Base-by-base conservation (phyloP, 2,113 vertebrate genomes). In the Orthonyx spaldingii region DNA sequence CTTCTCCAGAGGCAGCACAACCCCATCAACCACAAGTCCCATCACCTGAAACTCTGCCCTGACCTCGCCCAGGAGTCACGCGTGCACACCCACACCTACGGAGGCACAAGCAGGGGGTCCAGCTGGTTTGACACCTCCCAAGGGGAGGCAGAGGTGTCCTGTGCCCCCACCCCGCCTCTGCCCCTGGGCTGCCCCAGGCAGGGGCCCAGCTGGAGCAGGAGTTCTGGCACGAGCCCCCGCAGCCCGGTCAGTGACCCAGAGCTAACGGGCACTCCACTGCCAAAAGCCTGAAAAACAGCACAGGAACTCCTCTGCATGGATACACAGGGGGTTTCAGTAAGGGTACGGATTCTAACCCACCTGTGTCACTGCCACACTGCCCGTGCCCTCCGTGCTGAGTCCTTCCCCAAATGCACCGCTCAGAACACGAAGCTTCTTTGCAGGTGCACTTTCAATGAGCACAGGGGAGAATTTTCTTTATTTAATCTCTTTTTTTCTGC, bases 71-170 rank as follows among this genome's bases (percentile, higher is more conserved):
- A 53, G 17, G 81, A 37, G 77, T 22, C 19, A 12, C 35, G 14
- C 0, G 0, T 44, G 47, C 22, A 47, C 53, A n/a, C 4, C 20
- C 42, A 47, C 53, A 35, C 17, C 14, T 28, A 11, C 0, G 1
- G 32, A 19, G 42, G 26, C 35, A 80, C 37, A 41, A 33, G 27
- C 35, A 52, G n/a, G 32, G 46, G n/a, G 5, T 23, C 26, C 37
- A 14, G 75, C n/a, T 27, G 52, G 18, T 55, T 8, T 5, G 0
- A 32, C 9, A n/a, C 33, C 41, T 50, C 30, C 13, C 16, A 8
- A 8, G 12, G 27, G 28, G 10, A 64, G 41, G 30, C 30, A 85
- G 56, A 23, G 60, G 0, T 3, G 23, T 21, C 33, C 52, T 8
- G n/a, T 37, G 57, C 11, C 35, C 56, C 5, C 5, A 7, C 9